Percentiles rank a stretch among this genome's conserved stretches.
These are phyloP conservation scores for Probaryconus sp. DNA, from an alignment of 1,140 invertebrate genomes.

Conservation along the genomic window DNA sequence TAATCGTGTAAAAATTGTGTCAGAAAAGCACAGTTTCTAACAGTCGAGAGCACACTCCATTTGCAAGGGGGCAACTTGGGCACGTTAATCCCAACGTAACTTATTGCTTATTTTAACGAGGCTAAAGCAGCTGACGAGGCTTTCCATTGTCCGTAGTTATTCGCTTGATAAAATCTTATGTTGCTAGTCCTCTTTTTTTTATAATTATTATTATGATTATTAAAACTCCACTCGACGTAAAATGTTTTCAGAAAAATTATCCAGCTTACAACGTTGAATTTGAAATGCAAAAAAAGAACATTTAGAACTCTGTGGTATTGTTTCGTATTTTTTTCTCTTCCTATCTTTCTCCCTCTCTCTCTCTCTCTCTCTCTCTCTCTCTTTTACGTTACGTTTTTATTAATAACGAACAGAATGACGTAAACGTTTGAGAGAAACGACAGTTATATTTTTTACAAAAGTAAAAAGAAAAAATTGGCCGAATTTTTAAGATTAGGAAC, in stretches of 20 bases:
- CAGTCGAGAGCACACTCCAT: slow-evolving; percentile 38
- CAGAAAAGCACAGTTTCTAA: slow-evolving; percentile 30
- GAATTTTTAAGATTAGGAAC: too few species aligned
- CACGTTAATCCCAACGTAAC: slow-evolving; percentile 72
- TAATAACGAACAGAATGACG: neutral
- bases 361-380: too few species aligned
- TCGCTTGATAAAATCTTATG: slow-evolving; percentile 73
- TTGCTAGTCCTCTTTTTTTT: slow-evolving; percentile 23
- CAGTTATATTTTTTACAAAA: too few species aligned
- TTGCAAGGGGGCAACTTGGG: slow-evolving; percentile 54
- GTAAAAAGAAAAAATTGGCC: too few species aligned
- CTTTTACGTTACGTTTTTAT: too few species aligned
- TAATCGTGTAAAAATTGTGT: too few species aligned
- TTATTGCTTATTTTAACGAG: slow-evolving; percentile 76
- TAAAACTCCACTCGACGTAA: slow-evolving; percentile 32
- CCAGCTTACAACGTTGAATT: neutral
- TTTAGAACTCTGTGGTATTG: slow-evolving; percentile 11
- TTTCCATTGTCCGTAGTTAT: slow-evolving; percentile 73
- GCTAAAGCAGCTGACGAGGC: slow-evolving; percentile 76
- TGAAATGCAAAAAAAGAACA: neutral
- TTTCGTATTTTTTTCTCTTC: slow-evolving; percentile 12
- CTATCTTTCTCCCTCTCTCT: too few species aligned
- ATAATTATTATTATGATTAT: slow-evolving; percentile 24
- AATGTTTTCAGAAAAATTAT: slow-evolving; percentile 12
- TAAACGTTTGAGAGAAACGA: neutral